phyloP scores from a whole-genome alignment of 2,113 vertebrate genomes.

The Merops nubicus region DNA sequence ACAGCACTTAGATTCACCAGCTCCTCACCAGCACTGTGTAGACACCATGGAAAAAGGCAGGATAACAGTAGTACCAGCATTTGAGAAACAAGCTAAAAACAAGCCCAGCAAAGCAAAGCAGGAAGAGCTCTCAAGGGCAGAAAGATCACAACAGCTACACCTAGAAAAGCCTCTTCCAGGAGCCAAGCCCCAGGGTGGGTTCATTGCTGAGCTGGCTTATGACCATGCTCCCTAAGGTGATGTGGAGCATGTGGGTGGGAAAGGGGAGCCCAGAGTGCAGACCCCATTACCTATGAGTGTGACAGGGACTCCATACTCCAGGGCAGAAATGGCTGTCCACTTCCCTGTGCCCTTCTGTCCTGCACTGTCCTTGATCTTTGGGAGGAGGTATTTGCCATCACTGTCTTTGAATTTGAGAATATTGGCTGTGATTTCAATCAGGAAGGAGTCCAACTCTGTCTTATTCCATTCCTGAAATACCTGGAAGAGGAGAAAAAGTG shows the following conservation, averaged over 20 bases:
- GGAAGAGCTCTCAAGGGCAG: not conserved
- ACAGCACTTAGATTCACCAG: rapidly evolving
- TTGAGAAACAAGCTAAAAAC: not conserved
- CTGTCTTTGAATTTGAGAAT: slow-evolving; percentile 89
- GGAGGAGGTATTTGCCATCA: slow-evolving; percentile 86
- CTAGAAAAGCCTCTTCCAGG: not conserved
- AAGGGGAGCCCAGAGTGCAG: not conserved
- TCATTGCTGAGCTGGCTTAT: not conserved
- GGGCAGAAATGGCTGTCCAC: slow-evolving; percentile 94
- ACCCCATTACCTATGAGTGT: slow-evolving; percentile 89
- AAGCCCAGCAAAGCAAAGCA: not conserved
- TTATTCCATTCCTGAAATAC: slow-evolving; percentile 93
- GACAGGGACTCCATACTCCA: slow-evolving; percentile 94
- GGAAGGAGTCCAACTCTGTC: slow-evolving; percentile 95
- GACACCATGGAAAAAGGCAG: not conserved
- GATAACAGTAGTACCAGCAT: not conserved
- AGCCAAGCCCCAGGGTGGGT: not conserved
- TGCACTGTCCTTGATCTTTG: slow-evolving; percentile 93
- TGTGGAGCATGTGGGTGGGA: not conserved
- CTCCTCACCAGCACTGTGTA: not conserved
- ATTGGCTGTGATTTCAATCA: slow-evolving; percentile 96
- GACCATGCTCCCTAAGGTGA: not conserved
- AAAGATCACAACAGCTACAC: not conserved
- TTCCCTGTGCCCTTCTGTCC: slow-evolving; percentile 98
- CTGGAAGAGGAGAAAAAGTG: slow-evolving; percentile 27